Evolutionary conservation across 2,797 vertebrate genomes (phyloP), one percentile per base, ranked within the genome.

Genomic region (Rhyacichthys aspro): DNA sequence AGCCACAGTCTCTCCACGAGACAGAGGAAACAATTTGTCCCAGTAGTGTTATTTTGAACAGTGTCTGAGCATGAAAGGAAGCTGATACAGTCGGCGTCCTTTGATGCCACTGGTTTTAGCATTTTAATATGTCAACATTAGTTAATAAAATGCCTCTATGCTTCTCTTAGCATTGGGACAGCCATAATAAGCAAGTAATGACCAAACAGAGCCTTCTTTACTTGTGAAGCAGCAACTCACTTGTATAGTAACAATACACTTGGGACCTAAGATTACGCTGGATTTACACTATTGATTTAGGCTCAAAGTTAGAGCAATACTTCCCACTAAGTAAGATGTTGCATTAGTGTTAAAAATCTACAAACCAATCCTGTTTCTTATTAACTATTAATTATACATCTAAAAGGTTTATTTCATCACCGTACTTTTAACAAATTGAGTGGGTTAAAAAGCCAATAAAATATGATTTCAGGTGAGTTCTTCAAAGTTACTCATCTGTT

Each of bases 1-100:
- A 81, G 76, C 72, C 18, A 0, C 32, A 8, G 33, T 15, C 0
- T 53, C 53, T 78, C 56, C 74, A 55, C 63, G 66, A 78, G 66
- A 43, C 50, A 15, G 9, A 62, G 70, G 80, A 78, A 71, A 86
- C 71, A 82, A 70, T 63, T 50, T 17, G 53, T 56, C 82, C 81
- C 72, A 72, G 64, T 44, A 48, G 49, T 63, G 74, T 80, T 88
- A 85, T 88, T 88, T 75, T 79, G 57, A 86, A 81, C 46, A 64
- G 65, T 69, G 84, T 71, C 71, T 64, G 81, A 86, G 74, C 59
- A 59, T 44, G 81, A 61, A 79, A 81, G 76, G 68, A 70, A 63
- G 72, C 70, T 8, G 0, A 41, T 66, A 18, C 57, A 67, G 67
- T 41, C 56, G 23, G 44, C 41, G 57, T 48, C 58, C 70, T 84